Evolutionary conservation across 92 coral and sea anemone genomes (phyloP).

Genomic region (Epizoanthus ramosus): DNA sequence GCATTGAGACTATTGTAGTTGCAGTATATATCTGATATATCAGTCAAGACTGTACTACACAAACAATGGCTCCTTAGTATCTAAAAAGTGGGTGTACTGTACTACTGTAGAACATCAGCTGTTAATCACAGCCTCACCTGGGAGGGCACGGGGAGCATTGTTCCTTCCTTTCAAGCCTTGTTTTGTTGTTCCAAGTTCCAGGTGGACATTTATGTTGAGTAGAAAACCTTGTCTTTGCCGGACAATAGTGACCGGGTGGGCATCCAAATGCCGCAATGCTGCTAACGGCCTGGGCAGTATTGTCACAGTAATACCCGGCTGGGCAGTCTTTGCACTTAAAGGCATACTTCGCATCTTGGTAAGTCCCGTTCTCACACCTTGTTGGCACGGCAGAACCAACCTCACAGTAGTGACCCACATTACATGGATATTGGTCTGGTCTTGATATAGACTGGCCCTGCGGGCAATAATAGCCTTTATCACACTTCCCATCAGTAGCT

Average conservation of each 20-base stretch:
- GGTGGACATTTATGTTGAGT: constrained; percentile 82
- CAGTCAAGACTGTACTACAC: too few species aligned
- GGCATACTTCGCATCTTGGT: constrained; percentile 72
- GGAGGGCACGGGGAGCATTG: constrained; percentile 89
- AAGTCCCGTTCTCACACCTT: constrained; percentile 92
- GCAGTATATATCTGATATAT: too few species aligned
- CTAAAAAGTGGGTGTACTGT: too few species aligned
- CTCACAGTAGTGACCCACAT: constrained; percentile 81
- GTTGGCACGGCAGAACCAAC: constrained; percentile 72
- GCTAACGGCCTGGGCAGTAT: constrained; percentile 69
- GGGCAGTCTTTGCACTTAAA: constrained; percentile 72
- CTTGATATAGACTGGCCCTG: constrained; percentile 77
- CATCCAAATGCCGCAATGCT: constrained; percentile 72
- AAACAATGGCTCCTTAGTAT: too few species aligned
- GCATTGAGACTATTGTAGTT: too few species aligned
- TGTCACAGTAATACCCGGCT: constrained; percentile 91
- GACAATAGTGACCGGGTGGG: constrained; percentile 87
- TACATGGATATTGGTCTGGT: constrained; percentile 76
- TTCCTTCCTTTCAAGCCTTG: constrained; percentile 68
- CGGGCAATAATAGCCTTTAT: constrained; percentile 87
- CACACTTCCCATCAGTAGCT: constrained; percentile 75
- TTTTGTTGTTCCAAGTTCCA: constrained; percentile 96
- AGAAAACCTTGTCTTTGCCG: constrained; percentile 74
- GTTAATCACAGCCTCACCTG: constrained; percentile 55
- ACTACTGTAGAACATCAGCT: too few species aligned